Evolutionary conservation across 1,140 invertebrate genomes (phyloP), one percentile per base, ranked within the genome.

Genomic region (Zaprionus inermis): DNA sequence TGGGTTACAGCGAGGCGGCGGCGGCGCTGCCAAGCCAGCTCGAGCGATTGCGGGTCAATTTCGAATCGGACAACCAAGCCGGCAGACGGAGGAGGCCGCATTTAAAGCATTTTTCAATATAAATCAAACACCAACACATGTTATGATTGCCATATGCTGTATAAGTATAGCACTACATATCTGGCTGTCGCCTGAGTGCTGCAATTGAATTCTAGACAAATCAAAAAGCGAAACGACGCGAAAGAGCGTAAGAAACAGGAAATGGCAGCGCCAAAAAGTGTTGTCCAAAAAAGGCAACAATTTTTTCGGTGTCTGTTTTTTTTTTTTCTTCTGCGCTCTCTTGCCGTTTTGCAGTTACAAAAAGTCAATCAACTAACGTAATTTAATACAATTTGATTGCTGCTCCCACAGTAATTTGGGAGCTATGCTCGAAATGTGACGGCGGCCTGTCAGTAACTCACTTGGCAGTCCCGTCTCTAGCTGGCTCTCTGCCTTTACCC

Each of bases 311-410:
- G 32, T 18, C 14, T 22, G 57, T 51, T 73, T 51, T 54, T 34
- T 52, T 60, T 30, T 60, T 46, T 59, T 63, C 32, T 1, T 11
- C 32, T 9, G 14, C 24, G 51, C 61, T 56, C 52, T 72, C 66
- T 61, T 18, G 18, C 30, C 52, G 49, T 51, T 85, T 76, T 72
- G 72, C 76, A 74, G 79, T 76, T 82, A 88, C 79, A 51, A 86
- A 86, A 86, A 86, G 76, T 83, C 80, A 80, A 88, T 72, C 67
- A 88, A 78, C 84, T 83, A 88, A 88, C 74, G 83, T 83, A 88
- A 88, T 75, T 89, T 88, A 88, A 88, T 88, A 88, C 83, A 88
- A 89, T 83, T 83, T 88, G 70, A 51, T 69, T 59, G 75, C 75
- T 86, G 72, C 72, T 88, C 83, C 83, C 83, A 86, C 83, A 75